Evolutionary conservation across 2,113 vertebrate species (phyloP), one percentile per base, ranked within the genome.

Genomic region (Corythoichthys haematopterus): DNA sequence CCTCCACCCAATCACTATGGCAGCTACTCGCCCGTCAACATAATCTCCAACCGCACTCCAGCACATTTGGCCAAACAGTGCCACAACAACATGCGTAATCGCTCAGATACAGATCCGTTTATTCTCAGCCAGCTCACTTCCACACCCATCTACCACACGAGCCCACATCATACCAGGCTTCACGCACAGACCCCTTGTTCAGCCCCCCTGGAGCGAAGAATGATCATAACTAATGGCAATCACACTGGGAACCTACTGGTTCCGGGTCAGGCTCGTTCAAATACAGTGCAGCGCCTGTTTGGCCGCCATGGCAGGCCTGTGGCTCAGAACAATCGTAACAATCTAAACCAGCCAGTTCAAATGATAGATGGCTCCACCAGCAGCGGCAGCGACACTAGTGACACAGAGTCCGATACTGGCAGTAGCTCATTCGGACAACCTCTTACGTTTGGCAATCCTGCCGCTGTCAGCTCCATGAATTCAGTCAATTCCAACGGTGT

Each of bases 311-410:
- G 85, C 2, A 85, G 86, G 3, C 73, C 75, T 0, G 57, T 60
- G 0, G 8, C 64, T 0, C 66, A 35, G 3, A 56, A 57, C 63
- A 57, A 69, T 0, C 68, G 64, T 50, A 80, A 66, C 55, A 94
- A 92, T 51, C 88, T 82, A 2, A 85, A 88, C 80, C 87, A 88
- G 12, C 88, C 92, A 0, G 77, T 94, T 6, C 94, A 95, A 14
- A 85, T 94, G 91, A 90, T 92, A 0, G 94, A 97, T 71, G 93
- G 90, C 8, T 96, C 94, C 52, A 93, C 91, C 14, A 95, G 95
- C 89, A 97, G 96, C 28, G 95, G 92, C 43, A 91, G 91, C 0
- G 95, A 97, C 67, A 94, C 93, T 16, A 95, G 94, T 0, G 95
- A 98, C 83, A 94, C 93, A 0, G 95, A 97, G 85, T 93, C 94